These are phyloP conservation scores for Anticlea derivata DNA, from an alignment of 2,888 invertebrate genomes.

Conservation along the genomic window DNA sequence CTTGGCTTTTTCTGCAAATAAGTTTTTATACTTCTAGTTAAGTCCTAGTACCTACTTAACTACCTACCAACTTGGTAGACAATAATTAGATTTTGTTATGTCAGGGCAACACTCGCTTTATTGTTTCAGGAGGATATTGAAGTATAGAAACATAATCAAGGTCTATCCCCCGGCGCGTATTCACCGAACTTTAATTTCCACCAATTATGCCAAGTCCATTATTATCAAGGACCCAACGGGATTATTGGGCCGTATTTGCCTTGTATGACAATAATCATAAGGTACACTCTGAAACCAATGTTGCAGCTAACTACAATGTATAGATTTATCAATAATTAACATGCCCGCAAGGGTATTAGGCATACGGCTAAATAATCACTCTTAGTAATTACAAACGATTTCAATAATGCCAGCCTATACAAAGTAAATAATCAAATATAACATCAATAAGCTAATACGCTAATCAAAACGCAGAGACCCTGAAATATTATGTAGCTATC, in stretches of 20 bases:
- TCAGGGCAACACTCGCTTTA: constrained; percentile 10
- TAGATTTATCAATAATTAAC: constrained; percentile 51
- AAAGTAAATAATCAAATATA: too few relatives aligned
- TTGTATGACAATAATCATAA: constrained; percentile 44
- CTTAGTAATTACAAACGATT: too few relatives aligned
- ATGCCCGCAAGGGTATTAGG: constrained; percentile 42
- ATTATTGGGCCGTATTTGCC: constrained; percentile 42
- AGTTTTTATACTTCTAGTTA: too few relatives aligned
- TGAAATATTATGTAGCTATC: too few relatives aligned
- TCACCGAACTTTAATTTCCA: constrained; percentile 30
- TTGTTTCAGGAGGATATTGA: constrained; percentile 17
- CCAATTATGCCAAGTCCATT: constrained; percentile 33
- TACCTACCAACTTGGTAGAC: too few relatives aligned
- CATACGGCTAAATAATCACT: constrained; percentile 47
- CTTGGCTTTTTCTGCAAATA: background rate
- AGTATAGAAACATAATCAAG: constrained; percentile 12
- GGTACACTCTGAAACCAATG: constrained; percentile 36
- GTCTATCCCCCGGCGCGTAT: constrained; percentile 19
- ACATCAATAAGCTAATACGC: too few relatives aligned
- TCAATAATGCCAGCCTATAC: too few relatives aligned
- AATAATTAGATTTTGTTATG: too few relatives aligned
- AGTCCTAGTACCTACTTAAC: background rate
- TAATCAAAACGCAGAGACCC: too few relatives aligned
- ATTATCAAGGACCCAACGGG: constrained; percentile 31
- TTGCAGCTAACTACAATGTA: constrained; percentile 12